Evolutionary conservation across 2,888 invertebrate genomes (phyloP), one percentile per base, ranked within the genome.

Genomic region (Netelia virgata): DNA sequence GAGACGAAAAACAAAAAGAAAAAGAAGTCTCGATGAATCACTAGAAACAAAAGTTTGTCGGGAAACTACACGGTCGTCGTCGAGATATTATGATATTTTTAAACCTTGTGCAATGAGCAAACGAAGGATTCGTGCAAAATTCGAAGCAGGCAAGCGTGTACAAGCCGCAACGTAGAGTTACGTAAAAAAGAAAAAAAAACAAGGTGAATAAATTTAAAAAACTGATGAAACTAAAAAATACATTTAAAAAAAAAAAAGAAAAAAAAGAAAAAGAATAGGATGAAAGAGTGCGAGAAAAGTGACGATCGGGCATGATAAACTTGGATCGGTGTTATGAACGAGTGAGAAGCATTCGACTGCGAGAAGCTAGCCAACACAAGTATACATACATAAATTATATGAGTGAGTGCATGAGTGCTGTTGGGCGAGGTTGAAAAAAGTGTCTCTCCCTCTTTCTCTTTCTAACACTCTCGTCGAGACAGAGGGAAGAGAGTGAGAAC

Each of bases 151-250:
- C 86, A 87, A 78, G 81, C 79, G 69, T 83, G 47, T 63, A 61
- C 82, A 86, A 85, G 69, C 78, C 78, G 78, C 70, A 79, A 78
- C 74, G 80, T 84, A 82, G 11, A 63, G 69, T 76, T 79, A 69
- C 47, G 59, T 84, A 73, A 70, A 59, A 64, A 64, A 68, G 69
- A 81, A 57, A 75, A 80, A 61, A 50, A 76, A 75, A 43, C 18
- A 66, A 80, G 28, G 23, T 72, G 20, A 59, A 18, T 20, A 61
- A 64, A 64, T 69, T 43, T 69, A 43, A 64, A 36, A 18, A 79
- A 86, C 83, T 81, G 47, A 87, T 85, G 87, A 90, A 90, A 90
- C 89, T 90, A 90, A 89, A 90, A 89, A 84, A 72, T 82, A 18
- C n/a, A n/a, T n/a, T 23, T 41, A 20, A 79, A 50, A 69, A 79